These are phyloP conservation scores for Drosophila imparisetae DNA, from an alignment of 2,888 invertebrate species.

Conservation along the genomic window DNA sequence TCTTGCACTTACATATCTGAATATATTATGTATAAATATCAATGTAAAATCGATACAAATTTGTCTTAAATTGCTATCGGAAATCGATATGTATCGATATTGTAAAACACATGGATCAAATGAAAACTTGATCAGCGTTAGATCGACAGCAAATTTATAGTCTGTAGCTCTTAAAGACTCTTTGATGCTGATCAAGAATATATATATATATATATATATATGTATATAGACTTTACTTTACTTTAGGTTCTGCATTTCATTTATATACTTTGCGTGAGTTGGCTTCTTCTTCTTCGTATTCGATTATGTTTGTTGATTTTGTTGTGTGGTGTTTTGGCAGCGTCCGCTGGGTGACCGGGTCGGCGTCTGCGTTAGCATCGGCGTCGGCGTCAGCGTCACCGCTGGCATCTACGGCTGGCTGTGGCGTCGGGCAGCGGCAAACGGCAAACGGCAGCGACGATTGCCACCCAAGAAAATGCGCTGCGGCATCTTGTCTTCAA, in stretches of 20 bases:
- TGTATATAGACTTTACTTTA: too few relatives aligned
- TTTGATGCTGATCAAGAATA: not conserved
- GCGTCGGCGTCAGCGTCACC: conserved; percentile 28
- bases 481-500: conserved; percentile 76
- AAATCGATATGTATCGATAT: not conserved
- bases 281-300: not conserved
- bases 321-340: conserved; percentile 51
- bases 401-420: conserved; percentile 19
- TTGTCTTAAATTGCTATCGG: not conserved
- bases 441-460: conserved; percentile 20
- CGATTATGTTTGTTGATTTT: conserved; percentile 1
- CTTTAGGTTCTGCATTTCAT: not conserved
- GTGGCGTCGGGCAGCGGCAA: conserved; percentile 22
- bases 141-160: not conserved
- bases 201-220: not conserved
- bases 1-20: not conserved
- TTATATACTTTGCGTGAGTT: not conserved
- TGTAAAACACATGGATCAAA: not conserved
- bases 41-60: not conserved
- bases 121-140: not conserved
- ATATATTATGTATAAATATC: not conserved
- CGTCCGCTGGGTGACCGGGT: conserved; percentile 69
- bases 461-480: conserved; percentile 75
- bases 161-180: not conserved
- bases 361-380: conserved; percentile 46